Percentiles rank a stretch among this genome's conserved stretches.
Evolutionary conservation across 2,888 invertebrate genomes (phyloP).

Genomic region (Branchinecta sandiegonensis): DNA sequence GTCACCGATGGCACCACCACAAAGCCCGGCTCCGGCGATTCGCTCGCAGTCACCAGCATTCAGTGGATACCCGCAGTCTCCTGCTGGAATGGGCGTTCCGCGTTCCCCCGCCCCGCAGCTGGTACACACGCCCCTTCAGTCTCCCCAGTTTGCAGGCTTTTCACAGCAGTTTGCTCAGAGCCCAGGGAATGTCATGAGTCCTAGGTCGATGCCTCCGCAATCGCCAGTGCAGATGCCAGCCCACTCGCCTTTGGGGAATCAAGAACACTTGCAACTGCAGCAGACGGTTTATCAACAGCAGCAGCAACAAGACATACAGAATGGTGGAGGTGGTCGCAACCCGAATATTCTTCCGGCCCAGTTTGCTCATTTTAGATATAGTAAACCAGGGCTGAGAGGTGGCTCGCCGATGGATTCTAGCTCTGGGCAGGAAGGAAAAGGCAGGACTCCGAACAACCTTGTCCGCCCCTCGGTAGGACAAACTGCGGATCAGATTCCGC

Average conservation of each 20-base stretch:
- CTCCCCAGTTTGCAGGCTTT: neutral
- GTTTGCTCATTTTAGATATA: neutral
- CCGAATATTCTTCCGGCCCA: neutral
- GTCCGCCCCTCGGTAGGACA: neutral
- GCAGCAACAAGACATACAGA: constrained; percentile 19
- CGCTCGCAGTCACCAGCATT: neutral
- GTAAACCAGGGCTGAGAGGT: constrained; percentile 5
- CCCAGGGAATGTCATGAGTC: neutral
- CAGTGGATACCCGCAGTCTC: neutral
- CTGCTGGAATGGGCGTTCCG: neutral
- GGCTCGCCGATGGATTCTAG: neutral
- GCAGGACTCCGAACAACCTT: neutral
- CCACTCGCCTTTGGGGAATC: constrained; percentile 23
- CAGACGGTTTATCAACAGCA: constrained; percentile 25
- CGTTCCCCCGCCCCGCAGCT: constrained; percentile 11
- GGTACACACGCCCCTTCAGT: neutral
- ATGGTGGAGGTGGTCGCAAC: constrained; percentile 19
- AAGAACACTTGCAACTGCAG: constrained; percentile 22
- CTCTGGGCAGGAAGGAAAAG: neutral
- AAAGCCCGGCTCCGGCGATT: constrained; percentile 3
- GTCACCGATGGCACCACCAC: constrained; percentile 1
- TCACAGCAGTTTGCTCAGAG: neutral
- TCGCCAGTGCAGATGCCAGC: neutral
- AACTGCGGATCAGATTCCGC: neutral
- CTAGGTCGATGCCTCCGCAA: constrained; percentile 19